A percentile compares a stretch with the other conserved stretches of the same genome.
Evolutionary conservation across 1,140 invertebrate species (phyloP).

Genomic region (Homalodisca vitripennis): DNA sequence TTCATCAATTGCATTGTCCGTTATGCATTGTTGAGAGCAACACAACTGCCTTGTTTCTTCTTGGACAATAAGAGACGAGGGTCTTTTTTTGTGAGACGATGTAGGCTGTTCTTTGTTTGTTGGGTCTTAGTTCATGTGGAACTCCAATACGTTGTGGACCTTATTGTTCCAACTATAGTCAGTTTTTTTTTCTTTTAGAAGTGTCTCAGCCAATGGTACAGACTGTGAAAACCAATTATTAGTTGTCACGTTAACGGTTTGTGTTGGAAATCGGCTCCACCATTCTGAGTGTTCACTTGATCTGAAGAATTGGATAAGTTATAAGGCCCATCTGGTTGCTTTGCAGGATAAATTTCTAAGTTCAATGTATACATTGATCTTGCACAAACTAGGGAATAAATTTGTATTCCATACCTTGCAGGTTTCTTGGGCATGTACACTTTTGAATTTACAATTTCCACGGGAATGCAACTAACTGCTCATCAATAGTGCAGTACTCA

Average conservation of each 20-base stretch:
- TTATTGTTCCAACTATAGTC: conserved; percentile 41
- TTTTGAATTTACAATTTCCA: conserved; percentile 44
- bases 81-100: conserved; percentile 36
- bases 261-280: conserved; percentile 44
- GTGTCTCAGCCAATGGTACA: conserved; percentile 33
- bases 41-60: conserved; percentile 37
- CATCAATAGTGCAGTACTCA: conserved; percentile 47
- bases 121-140: conserved; percentile 31
- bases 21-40: conserved; percentile 36
- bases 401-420: conserved; percentile 18
- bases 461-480: conserved; percentile 47
- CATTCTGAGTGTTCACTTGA: conserved; percentile 45
- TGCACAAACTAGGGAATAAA: conserved; percentile 23
- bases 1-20: conserved; percentile 28
- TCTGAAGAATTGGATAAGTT: conserved; percentile 39
- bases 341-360: conserved; percentile 26
- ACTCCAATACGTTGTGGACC: conserved; percentile 41
- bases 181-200: conserved; percentile 39
- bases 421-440: conserved; percentile 43
- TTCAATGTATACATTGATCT: conserved; percentile 27
- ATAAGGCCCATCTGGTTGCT: conserved; percentile 46
- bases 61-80: conserved; percentile 37
- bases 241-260: conserved; percentile 43
- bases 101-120: conserved; percentile 25
- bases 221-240: conserved; percentile 47